Conservation (phyloP, 2,797 vertebrate species). For the Cossypha caffra region DNA sequence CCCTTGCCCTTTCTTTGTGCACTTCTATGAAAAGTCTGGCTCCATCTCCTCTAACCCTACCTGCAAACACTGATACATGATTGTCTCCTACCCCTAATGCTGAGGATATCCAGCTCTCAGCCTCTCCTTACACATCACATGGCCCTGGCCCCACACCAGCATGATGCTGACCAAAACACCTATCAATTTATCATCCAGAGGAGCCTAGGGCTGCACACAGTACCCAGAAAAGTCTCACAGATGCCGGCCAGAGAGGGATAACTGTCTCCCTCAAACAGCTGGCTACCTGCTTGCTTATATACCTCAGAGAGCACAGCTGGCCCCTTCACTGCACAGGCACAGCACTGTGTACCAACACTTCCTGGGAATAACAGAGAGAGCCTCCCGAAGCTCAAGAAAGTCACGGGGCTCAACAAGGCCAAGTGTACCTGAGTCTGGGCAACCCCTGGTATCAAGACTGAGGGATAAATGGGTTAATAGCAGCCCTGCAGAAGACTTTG, state of each 20-base stretch:
- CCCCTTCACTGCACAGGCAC: neutral
- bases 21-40: neutral
- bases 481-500: neutral
- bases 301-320: neutral
- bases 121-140: neutral
- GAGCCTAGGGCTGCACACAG: neutral
- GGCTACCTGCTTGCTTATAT: neutral
- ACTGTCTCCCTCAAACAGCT: neutral
- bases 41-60: neutral
- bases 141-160: neutral
- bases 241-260: neutral
- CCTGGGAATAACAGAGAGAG: neutral
- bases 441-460: neutral
- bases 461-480: neutral
- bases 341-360: neutral
- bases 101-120: neutral
- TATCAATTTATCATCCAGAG: neutral
- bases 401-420: neutral
- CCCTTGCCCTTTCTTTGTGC: neutral
- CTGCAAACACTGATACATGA: neutral
- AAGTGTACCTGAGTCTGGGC: rapidly evolving
- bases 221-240: too few relatives aligned
- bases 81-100: neutral
- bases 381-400: neutral
- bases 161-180: neutral